Evolutionary conservation across 2,113 vertebrate species (phyloP).

Genomic region (Peucedramus taeniatus): DNA sequence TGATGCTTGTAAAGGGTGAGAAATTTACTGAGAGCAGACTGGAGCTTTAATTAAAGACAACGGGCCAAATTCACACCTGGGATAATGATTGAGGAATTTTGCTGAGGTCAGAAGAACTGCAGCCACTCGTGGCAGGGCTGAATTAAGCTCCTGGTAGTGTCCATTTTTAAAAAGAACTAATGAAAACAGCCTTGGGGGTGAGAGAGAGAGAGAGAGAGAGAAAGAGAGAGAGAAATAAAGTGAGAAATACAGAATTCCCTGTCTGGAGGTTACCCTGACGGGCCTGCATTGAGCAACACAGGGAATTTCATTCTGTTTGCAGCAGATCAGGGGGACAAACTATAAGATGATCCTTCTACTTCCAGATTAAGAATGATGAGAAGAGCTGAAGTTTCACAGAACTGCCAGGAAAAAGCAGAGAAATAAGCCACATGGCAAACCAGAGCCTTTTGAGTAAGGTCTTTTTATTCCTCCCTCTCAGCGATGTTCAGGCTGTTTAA

Average conservation of each 20-base stretch:
- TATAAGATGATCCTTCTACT: neutral
- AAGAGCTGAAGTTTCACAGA: neutral
- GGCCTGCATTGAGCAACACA: neutral
- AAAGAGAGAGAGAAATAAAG: neutral
- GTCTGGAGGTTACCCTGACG: neutral
- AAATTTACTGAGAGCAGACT: constrained; percentile 48
- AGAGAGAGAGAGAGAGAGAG: no score
- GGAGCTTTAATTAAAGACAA: constrained; percentile 75
- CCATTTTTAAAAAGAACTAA: neutral
- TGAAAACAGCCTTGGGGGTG: neutral
- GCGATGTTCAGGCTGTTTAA: neutral
- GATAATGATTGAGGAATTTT: neutral
- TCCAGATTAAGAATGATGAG: neutral
- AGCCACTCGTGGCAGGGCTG: neutral
- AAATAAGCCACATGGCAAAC: neutral
- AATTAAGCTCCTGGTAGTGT: neutral
- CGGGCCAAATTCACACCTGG: constrained; percentile 40
- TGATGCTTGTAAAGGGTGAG: constrained; percentile 53
- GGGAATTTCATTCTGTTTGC: neutral
- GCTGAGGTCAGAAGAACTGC: constrained; percentile 19
- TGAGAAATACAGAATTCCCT: neutral
- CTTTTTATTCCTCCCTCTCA: neutral
- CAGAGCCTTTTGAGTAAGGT: neutral
- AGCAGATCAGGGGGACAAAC: neutral
- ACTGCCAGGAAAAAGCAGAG: neutral